A percentile compares a stretch with the other conserved stretches of the same genome.
These are phyloP conservation scores for Myripristis jacobus DNA, from an alignment of 2,797 vertebrate species.

Conservation along the genomic window DNA sequence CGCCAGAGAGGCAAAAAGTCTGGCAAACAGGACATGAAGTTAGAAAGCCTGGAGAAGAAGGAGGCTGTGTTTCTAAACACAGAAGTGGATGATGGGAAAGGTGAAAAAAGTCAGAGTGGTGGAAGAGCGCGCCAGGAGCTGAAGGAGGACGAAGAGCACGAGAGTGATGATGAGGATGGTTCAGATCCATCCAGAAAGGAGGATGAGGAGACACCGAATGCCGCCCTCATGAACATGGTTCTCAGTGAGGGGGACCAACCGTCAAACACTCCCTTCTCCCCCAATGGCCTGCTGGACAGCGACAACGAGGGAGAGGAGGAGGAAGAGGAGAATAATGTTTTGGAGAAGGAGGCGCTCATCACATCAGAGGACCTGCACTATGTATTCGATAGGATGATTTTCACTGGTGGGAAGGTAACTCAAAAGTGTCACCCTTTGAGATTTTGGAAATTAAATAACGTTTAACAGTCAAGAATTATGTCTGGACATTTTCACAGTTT, in stretches of 20 bases:
- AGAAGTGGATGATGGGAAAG: conserved; percentile 14
- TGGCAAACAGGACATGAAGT: conserved; percentile 20
- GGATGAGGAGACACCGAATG: conserved; percentile 60
- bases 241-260: conserved; percentile 52
- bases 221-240: conserved; percentile 63
- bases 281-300: conserved; percentile 84
- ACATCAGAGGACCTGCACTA: conserved; percentile 90
- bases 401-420: conserved; percentile 96
- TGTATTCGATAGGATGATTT: conserved; percentile 95
- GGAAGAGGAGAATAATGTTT: conserved; percentile 52
- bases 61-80: background rate
- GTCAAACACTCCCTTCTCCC: conserved; percentile 80
- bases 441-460: too few species aligned
- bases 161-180: conserved; percentile 67
- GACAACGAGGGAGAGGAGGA: conserved; percentile 76
- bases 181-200: conserved; percentile 45
- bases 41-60: conserved; percentile 3
- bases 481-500: too few species aligned
- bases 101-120: background rate
- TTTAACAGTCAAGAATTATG: too few species aligned
- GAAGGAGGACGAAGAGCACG: conserved; percentile 53
- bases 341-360: conserved; percentile 74
- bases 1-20: conserved; percentile 62
- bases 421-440: background rate
- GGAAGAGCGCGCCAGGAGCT: conserved; percentile 6